Percentiles rank a stretch among this genome's conserved stretches.
Evolutionary conservation across 1,140 invertebrate genomes (phyloP).

Genomic region (Musca vetustissima): DNA sequence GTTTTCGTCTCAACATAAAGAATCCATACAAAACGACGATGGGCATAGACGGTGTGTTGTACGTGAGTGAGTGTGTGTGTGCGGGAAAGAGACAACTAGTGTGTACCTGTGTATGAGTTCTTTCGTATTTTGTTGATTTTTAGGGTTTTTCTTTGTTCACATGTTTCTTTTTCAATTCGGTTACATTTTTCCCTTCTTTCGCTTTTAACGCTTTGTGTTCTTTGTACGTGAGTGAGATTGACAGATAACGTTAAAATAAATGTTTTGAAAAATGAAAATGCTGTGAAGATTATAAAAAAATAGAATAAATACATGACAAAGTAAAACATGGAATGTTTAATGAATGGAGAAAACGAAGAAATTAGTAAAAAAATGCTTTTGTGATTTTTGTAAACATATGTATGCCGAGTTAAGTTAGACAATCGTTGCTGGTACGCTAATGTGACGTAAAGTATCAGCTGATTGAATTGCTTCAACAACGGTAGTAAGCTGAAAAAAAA

Average conservation of each 20-base stretch:
- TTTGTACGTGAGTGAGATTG: background rate
- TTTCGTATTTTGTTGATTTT: conserved; percentile 25
- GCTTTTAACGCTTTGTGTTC: conserved; percentile 11
- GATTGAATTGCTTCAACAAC: too few relatives aligned
- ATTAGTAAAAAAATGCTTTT: background rate
- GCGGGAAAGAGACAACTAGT: background rate
- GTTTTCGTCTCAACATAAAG: too few relatives aligned
- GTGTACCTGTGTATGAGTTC: background rate
- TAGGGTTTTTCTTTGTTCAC: conserved; percentile 24
- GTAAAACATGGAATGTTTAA: too few relatives aligned
- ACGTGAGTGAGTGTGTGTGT: too few relatives aligned
- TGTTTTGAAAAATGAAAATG: background rate
- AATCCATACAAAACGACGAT: too few relatives aligned
- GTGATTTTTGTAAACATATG: too few relatives aligned
- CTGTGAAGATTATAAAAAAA: background rate
- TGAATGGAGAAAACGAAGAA: too few relatives aligned
- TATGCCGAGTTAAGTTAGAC: too few relatives aligned
- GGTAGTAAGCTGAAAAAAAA: too few relatives aligned
- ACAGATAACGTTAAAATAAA: background rate
- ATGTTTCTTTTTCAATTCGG: conserved; percentile 1
- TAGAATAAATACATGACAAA: background rate
- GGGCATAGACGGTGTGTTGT: background rate
- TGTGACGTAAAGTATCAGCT: too few relatives aligned
- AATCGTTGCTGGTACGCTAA: too few relatives aligned
- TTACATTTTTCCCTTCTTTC: conserved; percentile 13